Percentiles rank a stretch among this genome's conserved stretches.
Evolutionary conservation across 2,888 invertebrate genomes (phyloP).

Genomic region (Synanthedon myopaeformis): DNA sequence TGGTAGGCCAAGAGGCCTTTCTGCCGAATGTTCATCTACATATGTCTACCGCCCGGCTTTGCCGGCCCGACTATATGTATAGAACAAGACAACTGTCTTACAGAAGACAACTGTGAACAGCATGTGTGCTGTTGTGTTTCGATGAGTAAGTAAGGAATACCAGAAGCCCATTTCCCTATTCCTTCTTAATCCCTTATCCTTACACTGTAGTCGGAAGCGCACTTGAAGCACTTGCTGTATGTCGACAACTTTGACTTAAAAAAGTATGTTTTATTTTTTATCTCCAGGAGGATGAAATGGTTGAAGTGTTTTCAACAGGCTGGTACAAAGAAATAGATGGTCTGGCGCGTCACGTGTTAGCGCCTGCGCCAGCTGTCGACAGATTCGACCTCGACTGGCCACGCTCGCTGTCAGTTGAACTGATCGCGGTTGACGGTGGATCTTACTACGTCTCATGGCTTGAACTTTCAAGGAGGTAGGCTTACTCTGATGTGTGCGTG

Average conservation of each 20-base stretch:
- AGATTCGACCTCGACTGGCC: constrained; percentile 73
- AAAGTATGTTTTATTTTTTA: neutral
- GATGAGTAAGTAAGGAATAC: too few relatives aligned
- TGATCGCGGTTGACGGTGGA: constrained; percentile 80
- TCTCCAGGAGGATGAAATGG: constrained; percentile 71
- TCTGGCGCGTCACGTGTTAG: constrained; percentile 68
- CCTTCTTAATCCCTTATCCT: too few relatives aligned
- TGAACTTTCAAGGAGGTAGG: constrained; percentile 76
- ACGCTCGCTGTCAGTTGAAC: constrained; percentile 81
- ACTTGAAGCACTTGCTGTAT: neutral
- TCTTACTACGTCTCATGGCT: constrained; percentile 85
- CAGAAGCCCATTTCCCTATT: too few relatives aligned
- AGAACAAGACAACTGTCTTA: too few relatives aligned
- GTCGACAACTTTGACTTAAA: too few relatives aligned
- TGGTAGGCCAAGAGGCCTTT: too few relatives aligned
- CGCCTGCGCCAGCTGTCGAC: constrained; percentile 69
- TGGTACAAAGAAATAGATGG: constrained; percentile 73
- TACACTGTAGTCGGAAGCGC: neutral
- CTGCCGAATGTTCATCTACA: too few relatives aligned
- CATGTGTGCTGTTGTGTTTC: too few relatives aligned
- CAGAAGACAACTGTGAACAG: too few relatives aligned
- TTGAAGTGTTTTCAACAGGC: constrained; percentile 88
- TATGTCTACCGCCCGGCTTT: too few relatives aligned
- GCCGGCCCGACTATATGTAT: too few relatives aligned
- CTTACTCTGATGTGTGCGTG: neutral